Evolutionary conservation across 2,888 invertebrate species (phyloP).

Genomic region (Cryptocephalus moraei): DNA sequence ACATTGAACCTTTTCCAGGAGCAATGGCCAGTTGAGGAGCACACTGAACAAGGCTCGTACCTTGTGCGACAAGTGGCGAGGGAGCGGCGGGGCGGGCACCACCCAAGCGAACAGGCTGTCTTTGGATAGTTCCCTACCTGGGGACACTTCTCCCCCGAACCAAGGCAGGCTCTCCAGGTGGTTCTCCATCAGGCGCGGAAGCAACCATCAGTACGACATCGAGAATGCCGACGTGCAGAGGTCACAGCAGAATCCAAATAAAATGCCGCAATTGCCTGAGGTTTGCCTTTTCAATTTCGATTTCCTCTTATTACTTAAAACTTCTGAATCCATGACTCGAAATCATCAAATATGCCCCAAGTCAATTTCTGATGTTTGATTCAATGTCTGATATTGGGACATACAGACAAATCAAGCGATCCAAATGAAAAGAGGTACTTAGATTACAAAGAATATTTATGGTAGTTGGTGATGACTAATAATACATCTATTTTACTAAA

Average conservation of each 20-base stretch:
- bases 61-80: constrained; percentile 72
- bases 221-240: constrained; percentile 38
- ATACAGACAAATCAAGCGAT: no score
- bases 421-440: no score
- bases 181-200: constrained; percentile 80
- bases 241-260: constrained; percentile 32
- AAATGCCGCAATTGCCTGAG: constrained; percentile 78
- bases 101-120: constrained; percentile 26
- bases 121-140: constrained; percentile 27
- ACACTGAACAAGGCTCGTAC: constrained; percentile 74
- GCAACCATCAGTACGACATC: constrained; percentile 74
- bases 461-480: no score
- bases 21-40: constrained; percentile 67
- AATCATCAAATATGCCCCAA: no score
- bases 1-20: constrained; percentile 25
- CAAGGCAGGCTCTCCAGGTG: constrained; percentile 71
- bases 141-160: constrained; percentile 28
- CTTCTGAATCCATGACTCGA: no score
- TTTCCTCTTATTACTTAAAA: no score
- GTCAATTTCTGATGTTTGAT: no score
- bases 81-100: constrained; percentile 34
- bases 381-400: no score
- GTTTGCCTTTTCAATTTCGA: no score
- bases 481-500: no score
- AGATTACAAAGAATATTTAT: no score